phyloP scores from a whole-genome alignment of 2,888 invertebrate genomes.

The Brassicogethes aeneus region DNA sequence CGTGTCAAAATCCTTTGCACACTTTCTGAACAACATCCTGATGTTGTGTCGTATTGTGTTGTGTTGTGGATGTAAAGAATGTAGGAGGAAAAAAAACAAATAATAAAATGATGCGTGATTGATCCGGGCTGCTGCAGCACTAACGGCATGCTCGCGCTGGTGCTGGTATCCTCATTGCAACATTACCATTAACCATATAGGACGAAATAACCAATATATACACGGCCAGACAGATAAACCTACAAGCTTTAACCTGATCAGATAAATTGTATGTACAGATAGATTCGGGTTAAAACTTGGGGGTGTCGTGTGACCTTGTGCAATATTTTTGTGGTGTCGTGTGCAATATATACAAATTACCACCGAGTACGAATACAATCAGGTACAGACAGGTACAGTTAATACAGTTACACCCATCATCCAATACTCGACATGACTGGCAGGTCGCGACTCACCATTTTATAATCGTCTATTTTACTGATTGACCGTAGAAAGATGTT shows the following conservation, averaged over 20 bases:
- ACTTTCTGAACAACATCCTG: too few relatives aligned
- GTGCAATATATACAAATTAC: constrained; percentile 14
- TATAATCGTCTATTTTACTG: constrained; percentile 98
- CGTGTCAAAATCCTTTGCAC: too few relatives aligned
- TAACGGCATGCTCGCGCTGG: constrained; percentile 37
- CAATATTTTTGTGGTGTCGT: not conserved
- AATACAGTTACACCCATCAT: constrained; percentile 19
- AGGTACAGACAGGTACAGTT: not conserved
- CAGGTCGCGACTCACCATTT: constrained; percentile 79
- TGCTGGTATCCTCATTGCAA: constrained; percentile 41
- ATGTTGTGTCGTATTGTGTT: too few relatives aligned
- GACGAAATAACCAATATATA: not conserved
- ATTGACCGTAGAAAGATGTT: constrained; percentile 96
- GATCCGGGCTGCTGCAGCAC: constrained; percentile 32
- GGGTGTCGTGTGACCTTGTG: too few relatives aligned
- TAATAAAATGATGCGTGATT: constrained; percentile 12
- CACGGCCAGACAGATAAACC: not conserved
- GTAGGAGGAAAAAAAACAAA: not conserved
- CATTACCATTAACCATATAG: constrained; percentile 21
- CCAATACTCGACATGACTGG: constrained; percentile 42
- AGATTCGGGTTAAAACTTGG: too few relatives aligned
- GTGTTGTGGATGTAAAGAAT: not conserved
- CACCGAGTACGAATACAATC: constrained; percentile 19
- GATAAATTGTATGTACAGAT: too few relatives aligned
- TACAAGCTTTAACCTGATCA: too few relatives aligned